These are phyloP conservation scores for Crocuta crocuta DNA, from an alignment of 2,113 vertebrate species.

Conservation along the genomic window DNA sequence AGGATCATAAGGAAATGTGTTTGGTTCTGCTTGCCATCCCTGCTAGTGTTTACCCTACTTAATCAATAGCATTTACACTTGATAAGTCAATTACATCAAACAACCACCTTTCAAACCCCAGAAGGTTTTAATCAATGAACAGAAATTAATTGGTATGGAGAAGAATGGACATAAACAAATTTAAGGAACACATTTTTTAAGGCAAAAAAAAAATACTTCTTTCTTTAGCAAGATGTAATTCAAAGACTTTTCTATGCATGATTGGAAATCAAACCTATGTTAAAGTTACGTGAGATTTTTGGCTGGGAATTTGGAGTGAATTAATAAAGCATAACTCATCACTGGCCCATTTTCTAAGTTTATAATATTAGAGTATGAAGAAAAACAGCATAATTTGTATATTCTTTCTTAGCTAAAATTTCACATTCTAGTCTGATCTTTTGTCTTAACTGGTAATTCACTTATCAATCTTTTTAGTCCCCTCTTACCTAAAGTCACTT, in stretches of 20 bases:
- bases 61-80: constrained; percentile 12
- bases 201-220: background rate
- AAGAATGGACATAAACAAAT: background rate
- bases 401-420: background rate
- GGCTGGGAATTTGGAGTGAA: background rate
- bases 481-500: constrained; percentile 18
- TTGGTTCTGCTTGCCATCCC: background rate
- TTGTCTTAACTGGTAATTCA: background rate
- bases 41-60: background rate
- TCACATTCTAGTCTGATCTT: background rate
- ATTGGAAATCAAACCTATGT: background rate
- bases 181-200: constrained; percentile 36
- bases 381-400: background rate
- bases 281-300: background rate
- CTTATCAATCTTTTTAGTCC: background rate
- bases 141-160: background rate
- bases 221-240: background rate
- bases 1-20: background rate
- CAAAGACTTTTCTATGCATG: background rate
- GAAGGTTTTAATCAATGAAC: constrained; percentile 35
- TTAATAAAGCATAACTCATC: background rate
- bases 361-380: background rate
- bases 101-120: background rate
- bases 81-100: background rate
- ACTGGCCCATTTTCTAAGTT: background rate